These are phyloP conservation scores for Leptinotarsa peninsularis DNA, from an alignment of 2,888 invertebrate species.

Conservation along the genomic window DNA sequence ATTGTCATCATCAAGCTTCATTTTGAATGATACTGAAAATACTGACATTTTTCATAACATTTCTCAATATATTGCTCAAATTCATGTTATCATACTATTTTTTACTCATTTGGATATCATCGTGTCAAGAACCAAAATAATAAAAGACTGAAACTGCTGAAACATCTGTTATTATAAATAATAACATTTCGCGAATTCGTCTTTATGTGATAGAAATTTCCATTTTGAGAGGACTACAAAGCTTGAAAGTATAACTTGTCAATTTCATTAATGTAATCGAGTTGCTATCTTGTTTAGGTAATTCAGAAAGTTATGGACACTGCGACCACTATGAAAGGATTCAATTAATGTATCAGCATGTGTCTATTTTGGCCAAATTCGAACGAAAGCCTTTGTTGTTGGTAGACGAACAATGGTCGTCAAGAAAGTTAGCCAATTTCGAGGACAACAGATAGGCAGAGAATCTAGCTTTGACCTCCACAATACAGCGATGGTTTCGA, in stretches of 20 bases:
- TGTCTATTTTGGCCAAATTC: conserved; percentile 22
- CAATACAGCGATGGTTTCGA: not conserved
- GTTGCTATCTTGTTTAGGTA: conserved; percentile 25
- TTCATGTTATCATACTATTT: too few relatives aligned
- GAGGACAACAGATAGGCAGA: conserved; percentile 1
- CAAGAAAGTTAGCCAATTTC: conserved; percentile 21
- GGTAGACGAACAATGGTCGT: conserved; percentile 2
- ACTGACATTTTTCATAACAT: too few relatives aligned
- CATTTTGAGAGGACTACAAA: not conserved
- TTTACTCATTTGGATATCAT: too few relatives aligned
- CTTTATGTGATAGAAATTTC: not conserved
- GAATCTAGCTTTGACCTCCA: conserved; percentile 1
- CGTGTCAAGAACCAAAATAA: too few relatives aligned
- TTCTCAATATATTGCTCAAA: too few relatives aligned
- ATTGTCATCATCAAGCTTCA: too few relatives aligned
- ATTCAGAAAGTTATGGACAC: conserved; percentile 26
- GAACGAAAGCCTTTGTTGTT: conserved; percentile 22
- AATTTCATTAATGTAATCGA: conserved; percentile 17
- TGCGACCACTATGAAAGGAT: conserved; percentile 18
- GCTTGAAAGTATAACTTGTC: not conserved
- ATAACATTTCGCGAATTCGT: too few relatives aligned
- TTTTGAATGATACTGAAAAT: too few relatives aligned
- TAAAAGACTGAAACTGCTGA: too few relatives aligned
- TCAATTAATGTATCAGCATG: conserved; percentile 18
- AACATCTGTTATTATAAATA: too few relatives aligned